phyloP scores from a whole-genome alignment of 2,888 invertebrate species.

The Ametastegia equiseti region DNA sequence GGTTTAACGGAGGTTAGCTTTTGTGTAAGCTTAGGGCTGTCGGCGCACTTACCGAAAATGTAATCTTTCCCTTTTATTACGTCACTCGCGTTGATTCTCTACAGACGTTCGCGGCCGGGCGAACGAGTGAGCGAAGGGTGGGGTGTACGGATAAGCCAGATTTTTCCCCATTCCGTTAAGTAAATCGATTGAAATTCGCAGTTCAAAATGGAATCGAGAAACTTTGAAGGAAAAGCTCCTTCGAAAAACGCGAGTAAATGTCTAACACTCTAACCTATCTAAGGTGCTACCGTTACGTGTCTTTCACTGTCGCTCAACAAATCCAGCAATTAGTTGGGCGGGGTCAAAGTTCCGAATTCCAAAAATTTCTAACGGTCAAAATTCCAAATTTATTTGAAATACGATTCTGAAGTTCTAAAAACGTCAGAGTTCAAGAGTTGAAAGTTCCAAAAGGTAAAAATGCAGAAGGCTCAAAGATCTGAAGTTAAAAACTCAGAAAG shows the following conservation, averaged over 20 bases:
- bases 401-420: no score
- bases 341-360: no score
- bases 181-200: slow-evolving; percentile 44
- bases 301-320: background rate
- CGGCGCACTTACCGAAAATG: slow-evolving; percentile 37
- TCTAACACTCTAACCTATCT: background rate
- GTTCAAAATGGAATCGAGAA: slow-evolving; percentile 30
- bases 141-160: slow-evolving; percentile 20
- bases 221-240: slow-evolving; percentile 16
- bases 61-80: slow-evolving; percentile 41
- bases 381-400: no score
- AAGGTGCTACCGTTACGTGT: background rate
- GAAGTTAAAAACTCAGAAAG: no score
- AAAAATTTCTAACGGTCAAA: no score
- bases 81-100: slow-evolving; percentile 24
- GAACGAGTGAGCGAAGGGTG: background rate
- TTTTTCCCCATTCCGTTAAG: slow-evolving; percentile 36
- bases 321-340: slow-evolving; percentile 15
- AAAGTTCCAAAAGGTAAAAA: no score
- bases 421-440: no score
- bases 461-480: no score
- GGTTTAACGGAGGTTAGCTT: slow-evolving; percentile 43
- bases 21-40: slow-evolving; percentile 36
- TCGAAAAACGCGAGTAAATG: slow-evolving; percentile 17
- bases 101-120: background rate